phyloP scores from a whole-genome alignment of 2,888 invertebrate genomes.

The Pollenia griseotomentosa region DNA sequence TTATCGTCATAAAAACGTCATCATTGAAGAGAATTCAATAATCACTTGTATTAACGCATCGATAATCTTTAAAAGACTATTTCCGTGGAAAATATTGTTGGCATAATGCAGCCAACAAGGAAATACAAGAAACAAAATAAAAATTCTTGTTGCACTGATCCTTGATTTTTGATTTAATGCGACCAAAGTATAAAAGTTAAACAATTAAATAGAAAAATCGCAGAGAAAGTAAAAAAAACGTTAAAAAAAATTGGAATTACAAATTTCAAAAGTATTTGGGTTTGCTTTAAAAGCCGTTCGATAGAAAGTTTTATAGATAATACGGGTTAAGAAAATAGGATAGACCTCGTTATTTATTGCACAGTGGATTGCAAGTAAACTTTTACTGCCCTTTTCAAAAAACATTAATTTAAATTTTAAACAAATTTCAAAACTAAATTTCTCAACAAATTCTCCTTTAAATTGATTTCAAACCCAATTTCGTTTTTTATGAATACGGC shows the following conservation, averaged over 20 bases:
- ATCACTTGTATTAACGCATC: slow-evolving; percentile 71
- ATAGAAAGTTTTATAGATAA: background rate
- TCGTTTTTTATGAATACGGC: no score
- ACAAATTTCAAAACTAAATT: no score
- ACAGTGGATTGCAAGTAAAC: no score
- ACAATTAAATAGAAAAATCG: slow-evolving; percentile 59
- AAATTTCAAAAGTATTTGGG: background rate
- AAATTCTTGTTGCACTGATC: slow-evolving; percentile 30
- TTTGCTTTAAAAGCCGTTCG: background rate
- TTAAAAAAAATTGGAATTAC: slow-evolving; percentile 18
- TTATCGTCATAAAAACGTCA: slow-evolving; percentile 26
- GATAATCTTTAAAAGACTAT: slow-evolving; percentile 43
- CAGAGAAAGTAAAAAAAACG: slow-evolving; percentile 39
- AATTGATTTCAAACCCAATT: no score
- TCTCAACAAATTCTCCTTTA: no score
- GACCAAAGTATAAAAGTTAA: slow-evolving; percentile 56
- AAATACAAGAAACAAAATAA: slow-evolving; percentile 25
- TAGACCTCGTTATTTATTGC: no score
- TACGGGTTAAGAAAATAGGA: no score
- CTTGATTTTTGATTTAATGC: slow-evolving; percentile 18
- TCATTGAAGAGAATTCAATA: slow-evolving; percentile 58
- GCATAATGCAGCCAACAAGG: slow-evolving; percentile 37
- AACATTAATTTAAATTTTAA: no score
- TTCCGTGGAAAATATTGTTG: slow-evolving; percentile 50
- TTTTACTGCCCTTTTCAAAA: no score